Conservation (phyloP, 2,113 vertebrate species). For the Apistogramma diplotaenia region DNA sequence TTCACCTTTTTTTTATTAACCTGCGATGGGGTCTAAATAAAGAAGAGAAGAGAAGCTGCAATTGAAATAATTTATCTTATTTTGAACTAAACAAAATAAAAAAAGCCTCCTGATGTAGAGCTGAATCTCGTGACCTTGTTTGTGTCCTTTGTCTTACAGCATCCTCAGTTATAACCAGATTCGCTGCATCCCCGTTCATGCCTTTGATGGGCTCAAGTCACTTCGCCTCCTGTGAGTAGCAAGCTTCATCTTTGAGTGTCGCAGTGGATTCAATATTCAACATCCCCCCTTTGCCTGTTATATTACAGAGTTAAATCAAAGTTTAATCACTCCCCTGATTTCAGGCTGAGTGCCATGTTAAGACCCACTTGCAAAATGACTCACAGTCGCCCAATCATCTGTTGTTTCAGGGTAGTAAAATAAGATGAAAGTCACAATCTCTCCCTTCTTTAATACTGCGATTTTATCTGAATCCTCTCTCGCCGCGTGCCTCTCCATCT, state of each 20-base stretch:
- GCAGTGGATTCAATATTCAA: slow-evolving; percentile 56
- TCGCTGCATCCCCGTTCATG: slow-evolving; percentile 88
- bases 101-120: neutral
- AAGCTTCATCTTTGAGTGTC: slow-evolving; percentile 14
- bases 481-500: neutral
- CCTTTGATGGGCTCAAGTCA: slow-evolving; percentile 89
- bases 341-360: slow-evolving; percentile 22
- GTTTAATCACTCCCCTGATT: slow-evolving; percentile 50
- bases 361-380: slow-evolving; percentile 30
- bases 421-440: slow-evolving; percentile 53
- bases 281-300: slow-evolving; percentile 17
- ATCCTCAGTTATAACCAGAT: slow-evolving; percentile 97
- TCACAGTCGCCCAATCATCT: slow-evolving; percentile 26
- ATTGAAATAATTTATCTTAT: neutral
- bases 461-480: slow-evolving; percentile 29
- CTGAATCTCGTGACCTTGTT: slow-evolving; percentile 20
- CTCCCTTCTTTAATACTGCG: slow-evolving; percentile 42
- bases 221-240: slow-evolving; percentile 92
- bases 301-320: slow-evolving; percentile 52
- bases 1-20: neutral
- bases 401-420: slow-evolving; percentile 46
- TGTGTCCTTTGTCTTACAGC: slow-evolving; percentile 62
- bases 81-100: neutral
- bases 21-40: neutral
- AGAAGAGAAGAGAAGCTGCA: neutral